Conservation (phyloP, 2,797 vertebrate species). For the Eulemur albifrons region DNA sequence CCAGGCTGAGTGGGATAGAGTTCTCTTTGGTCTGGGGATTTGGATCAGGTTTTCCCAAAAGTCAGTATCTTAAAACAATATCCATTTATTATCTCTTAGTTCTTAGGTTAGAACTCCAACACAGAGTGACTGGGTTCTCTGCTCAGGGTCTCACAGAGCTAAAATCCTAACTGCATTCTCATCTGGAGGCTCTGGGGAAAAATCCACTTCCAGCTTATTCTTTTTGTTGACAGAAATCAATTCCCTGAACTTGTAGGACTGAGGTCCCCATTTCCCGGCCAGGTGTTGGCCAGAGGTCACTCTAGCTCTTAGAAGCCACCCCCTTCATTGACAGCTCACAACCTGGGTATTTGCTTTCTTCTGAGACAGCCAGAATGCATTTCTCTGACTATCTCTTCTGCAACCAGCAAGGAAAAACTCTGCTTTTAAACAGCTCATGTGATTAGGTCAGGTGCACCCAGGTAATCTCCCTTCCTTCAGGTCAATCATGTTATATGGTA, state of each 20-base stretch:
- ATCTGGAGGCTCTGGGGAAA: background rate
- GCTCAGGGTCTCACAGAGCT: background rate
- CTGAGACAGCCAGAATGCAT: no score
- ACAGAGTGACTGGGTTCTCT: background rate
- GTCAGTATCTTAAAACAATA: background rate
- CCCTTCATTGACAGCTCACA: background rate
- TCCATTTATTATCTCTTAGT: background rate
- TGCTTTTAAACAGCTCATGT: no score
- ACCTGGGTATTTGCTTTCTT: background rate
- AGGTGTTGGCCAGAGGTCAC: background rate
- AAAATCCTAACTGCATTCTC: background rate
- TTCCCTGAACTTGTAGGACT: no score
- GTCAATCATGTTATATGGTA: background rate
- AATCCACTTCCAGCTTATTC: background rate
- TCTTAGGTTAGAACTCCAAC: background rate
- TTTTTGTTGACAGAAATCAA: no score
- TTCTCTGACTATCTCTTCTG: no score
- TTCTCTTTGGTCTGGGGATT: background rate
- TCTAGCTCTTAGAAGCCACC: background rate
- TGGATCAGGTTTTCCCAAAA: background rate
- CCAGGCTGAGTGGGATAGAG: rapidly evolving
- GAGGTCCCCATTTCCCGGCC: no score
- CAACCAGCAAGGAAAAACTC: no score
- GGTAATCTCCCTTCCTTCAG: background rate
- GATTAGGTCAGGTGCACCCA: background rate